phyloP scores from a whole-genome alignment of 1,140 invertebrate species.

The Archivesica marissinica region DNA sequence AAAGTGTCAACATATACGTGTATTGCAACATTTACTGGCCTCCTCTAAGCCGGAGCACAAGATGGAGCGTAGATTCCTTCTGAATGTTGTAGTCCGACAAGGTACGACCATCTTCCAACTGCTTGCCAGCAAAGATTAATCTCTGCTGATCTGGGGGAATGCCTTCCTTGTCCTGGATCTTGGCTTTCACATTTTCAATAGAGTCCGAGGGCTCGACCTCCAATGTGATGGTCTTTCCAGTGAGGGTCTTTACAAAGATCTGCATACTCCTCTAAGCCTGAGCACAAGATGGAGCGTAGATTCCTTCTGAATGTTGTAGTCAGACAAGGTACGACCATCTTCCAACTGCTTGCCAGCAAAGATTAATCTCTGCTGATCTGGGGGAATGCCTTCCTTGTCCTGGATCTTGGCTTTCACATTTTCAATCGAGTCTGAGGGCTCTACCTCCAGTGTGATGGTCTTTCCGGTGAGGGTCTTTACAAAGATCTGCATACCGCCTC shows the following conservation, averaged over 20 bases:
- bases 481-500: conserved; percentile 85
- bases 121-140: too few relatives aligned
- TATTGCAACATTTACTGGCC: conserved; percentile 82
- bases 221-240: conserved; percentile 87
- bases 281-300: conserved; percentile 76
- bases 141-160: too few relatives aligned
- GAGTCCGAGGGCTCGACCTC: too few relatives aligned
- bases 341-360: conserved; percentile 77
- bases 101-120: too few relatives aligned
- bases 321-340: conserved; percentile 87
- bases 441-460: conserved; percentile 92
- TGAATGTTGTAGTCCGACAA: too few relatives aligned
- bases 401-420: conserved; percentile 97
- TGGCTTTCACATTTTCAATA: too few relatives aligned
- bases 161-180: too few relatives aligned
- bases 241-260: conserved; percentile 86
- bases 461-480: conserved; percentile 86
- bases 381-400: conserved; percentile 89
- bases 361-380: conserved; percentile 91
- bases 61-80: conserved; percentile 88
- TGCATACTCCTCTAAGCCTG: conserved; percentile 84
- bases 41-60: conserved; percentile 88
- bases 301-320: conserved; percentile 92
- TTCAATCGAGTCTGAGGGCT: conserved; percentile 95
- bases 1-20: too few relatives aligned